Percentiles rank a stretch among this genome's conserved stretches.
phyloP scores from a whole-genome alignment of 2,888 invertebrate genomes.

The Lissocephala sabroskyi region DNA sequence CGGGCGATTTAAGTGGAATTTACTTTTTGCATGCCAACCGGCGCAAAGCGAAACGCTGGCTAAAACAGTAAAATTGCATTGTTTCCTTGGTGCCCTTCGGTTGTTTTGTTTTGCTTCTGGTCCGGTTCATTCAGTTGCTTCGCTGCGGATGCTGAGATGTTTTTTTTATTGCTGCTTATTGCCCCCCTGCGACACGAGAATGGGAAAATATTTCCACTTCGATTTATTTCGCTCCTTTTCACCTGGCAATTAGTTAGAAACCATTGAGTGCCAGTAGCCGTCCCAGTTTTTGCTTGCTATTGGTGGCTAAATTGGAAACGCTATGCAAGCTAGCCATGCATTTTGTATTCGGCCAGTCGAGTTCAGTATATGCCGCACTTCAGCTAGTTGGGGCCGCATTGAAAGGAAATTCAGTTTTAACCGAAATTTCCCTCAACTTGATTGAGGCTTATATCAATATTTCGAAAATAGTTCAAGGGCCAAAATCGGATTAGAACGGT shows the following conservation, averaged over 20 bases:
- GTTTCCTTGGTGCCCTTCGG: constrained; percentile 24
- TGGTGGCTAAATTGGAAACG: constrained; percentile 24
- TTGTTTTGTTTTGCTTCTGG: constrained; percentile 4
- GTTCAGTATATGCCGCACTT: too few relatives aligned
- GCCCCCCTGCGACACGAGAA: background rate
- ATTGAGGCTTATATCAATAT: too few relatives aligned
- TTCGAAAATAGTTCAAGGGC: too few relatives aligned
- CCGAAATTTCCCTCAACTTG: constrained; percentile 7
- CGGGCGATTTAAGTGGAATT: constrained; percentile 2
- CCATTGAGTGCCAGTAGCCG: constrained; percentile 22
- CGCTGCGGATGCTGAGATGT: background rate
- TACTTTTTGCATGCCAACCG: constrained; percentile 16
- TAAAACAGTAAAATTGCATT: constrained; percentile 50
- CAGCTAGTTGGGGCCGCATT: too few relatives aligned
- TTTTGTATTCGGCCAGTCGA: too few relatives aligned
- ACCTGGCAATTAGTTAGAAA: constrained; percentile 40
- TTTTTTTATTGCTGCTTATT: constrained; percentile 5
- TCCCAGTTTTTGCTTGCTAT: background rate
- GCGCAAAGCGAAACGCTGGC: constrained; percentile 32
- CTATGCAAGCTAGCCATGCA: constrained; percentile 17
- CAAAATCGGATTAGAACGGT: too few relatives aligned
- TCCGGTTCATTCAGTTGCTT: too few relatives aligned
- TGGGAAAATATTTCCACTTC: constrained; percentile 32
- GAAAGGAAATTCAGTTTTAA: constrained; percentile 16
- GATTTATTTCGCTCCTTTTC: constrained; percentile 34